These are phyloP conservation scores for Plecturocebus donacophilus DNA, from an alignment of 2,113 vertebrate species.

Conservation along the genomic window DNA sequence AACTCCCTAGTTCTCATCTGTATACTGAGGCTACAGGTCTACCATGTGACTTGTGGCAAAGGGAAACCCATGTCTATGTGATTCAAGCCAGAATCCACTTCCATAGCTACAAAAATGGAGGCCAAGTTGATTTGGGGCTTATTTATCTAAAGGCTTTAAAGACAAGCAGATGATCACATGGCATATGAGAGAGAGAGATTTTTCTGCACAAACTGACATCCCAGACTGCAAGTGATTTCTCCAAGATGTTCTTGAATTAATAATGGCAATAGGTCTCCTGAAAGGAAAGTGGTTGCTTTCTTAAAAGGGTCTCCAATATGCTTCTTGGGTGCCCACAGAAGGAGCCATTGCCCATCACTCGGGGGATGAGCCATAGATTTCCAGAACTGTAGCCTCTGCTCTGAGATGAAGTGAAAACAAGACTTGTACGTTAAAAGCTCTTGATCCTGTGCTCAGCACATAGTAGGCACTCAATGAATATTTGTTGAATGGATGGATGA, in stretches of 20 bases:
- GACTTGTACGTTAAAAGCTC: not conserved
- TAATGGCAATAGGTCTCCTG: not conserved
- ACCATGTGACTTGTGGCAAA: not conserved
- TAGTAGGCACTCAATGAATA: not conserved
- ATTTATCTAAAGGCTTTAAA: not conserved
- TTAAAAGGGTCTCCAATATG: not conserved
- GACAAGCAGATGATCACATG: not conserved
- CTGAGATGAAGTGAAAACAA: not conserved
- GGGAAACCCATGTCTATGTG: not conserved
- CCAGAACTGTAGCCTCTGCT: too few species aligned
- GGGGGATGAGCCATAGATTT: not conserved
- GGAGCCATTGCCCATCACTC: rapidly evolving
- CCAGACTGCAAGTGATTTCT: not conserved
- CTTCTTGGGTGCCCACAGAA: not conserved
- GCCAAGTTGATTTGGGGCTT: not conserved
- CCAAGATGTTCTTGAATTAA: conserved; percentile 18
- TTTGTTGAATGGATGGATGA: not conserved
- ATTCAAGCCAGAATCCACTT: not conserved
- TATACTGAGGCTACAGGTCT: not conserved
- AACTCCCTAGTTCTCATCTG: not conserved
- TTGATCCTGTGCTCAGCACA: not conserved
- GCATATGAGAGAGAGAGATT: not conserved
- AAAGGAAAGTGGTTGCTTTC: not conserved
- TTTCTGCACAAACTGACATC: not conserved
- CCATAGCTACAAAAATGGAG: not conserved